Percentiles rank a stretch among this genome's conserved stretches.
phyloP scores from a whole-genome alignment of 2,113 vertebrate species.

The Ptilorrhoa leucosticta region DNA sequence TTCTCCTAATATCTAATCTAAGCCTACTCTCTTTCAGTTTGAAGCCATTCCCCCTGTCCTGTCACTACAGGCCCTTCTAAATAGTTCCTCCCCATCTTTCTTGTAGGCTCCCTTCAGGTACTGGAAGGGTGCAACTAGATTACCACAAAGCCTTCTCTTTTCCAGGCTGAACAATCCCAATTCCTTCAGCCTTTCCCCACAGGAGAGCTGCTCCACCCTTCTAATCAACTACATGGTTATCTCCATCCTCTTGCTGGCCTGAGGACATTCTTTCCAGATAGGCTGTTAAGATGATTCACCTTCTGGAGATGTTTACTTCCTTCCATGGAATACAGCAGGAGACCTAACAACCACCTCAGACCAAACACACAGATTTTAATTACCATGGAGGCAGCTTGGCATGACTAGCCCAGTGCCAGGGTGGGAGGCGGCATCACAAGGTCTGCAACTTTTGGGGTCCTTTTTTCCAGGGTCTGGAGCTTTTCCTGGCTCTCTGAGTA shows the following conservation, averaged over 20 bases:
- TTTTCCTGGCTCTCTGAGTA: neutral
- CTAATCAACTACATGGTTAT: neutral
- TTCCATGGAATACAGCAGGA: neutral
- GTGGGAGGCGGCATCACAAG: neutral
- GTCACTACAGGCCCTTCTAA: neutral
- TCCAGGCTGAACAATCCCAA: neutral
- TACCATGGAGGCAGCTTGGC: neutral
- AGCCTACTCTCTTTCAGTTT: neutral
- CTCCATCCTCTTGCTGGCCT: neutral
- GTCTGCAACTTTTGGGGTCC: neutral
- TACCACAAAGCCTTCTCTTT: neutral
- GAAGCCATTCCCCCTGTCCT: neutral
- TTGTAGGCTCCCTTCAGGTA: neutral
- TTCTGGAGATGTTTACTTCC: neutral
- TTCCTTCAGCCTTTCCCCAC: neutral
- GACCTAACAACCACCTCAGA: neutral
- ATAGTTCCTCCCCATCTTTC: neutral
- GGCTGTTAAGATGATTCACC: constrained; percentile 2
- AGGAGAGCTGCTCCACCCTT: neutral
- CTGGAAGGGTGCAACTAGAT: neutral
- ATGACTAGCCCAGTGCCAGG: neutral
- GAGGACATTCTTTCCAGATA: constrained; percentile 23
- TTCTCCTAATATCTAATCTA: neutral
- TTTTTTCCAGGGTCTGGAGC: neutral
- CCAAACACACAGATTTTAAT: neutral